These are phyloP conservation scores for Elgaria multicarinata DNA, from an alignment of 2,113 vertebrate species.

Conservation along the genomic window DNA sequence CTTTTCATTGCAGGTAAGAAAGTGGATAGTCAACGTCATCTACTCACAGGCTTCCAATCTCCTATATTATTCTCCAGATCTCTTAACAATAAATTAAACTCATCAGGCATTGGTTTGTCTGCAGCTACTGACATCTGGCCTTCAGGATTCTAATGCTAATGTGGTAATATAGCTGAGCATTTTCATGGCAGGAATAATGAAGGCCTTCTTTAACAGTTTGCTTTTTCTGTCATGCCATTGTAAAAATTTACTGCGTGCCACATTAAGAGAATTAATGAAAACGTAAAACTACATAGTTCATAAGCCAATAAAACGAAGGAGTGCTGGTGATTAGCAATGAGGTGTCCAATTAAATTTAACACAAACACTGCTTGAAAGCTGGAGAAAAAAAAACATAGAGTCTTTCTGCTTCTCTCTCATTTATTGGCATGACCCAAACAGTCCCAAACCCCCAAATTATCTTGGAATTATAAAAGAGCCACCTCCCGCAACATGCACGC, in stretches of 20 bases:
- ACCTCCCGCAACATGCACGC: conserved; percentile 62
- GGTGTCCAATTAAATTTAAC: conserved; percentile 59
- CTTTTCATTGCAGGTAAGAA: neutral
- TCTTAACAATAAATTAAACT: conserved; percentile 2
- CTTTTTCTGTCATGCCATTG: conserved; percentile 38
- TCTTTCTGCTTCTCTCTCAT: conserved; percentile 41
- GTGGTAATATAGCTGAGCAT: neutral
- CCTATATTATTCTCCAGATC: conserved; percentile 12
- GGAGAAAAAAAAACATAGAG: conserved; percentile 43
- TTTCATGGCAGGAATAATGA: conserved; percentile 46
- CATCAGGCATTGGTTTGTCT: conserved; percentile 41
- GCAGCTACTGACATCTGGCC: conserved; percentile 1
- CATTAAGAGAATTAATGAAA: conserved; percentile 44
- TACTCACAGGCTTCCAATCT: neutral
- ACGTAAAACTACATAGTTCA: conserved; percentile 26
- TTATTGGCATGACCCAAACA: conserved; percentile 63
- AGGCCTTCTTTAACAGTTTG: conserved; percentile 1
- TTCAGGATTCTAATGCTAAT: conserved; percentile 47
- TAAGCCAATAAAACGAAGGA: conserved; percentile 50
- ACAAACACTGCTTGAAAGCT: conserved; percentile 59
- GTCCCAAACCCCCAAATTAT: conserved; percentile 52
- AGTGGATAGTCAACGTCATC: neutral
- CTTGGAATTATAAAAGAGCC: conserved; percentile 53
- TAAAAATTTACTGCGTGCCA: conserved; percentile 37
- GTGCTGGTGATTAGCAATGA: conserved; percentile 59